Conservation (phyloP, 2,113 vertebrate species). For the Columba livia region DNA sequence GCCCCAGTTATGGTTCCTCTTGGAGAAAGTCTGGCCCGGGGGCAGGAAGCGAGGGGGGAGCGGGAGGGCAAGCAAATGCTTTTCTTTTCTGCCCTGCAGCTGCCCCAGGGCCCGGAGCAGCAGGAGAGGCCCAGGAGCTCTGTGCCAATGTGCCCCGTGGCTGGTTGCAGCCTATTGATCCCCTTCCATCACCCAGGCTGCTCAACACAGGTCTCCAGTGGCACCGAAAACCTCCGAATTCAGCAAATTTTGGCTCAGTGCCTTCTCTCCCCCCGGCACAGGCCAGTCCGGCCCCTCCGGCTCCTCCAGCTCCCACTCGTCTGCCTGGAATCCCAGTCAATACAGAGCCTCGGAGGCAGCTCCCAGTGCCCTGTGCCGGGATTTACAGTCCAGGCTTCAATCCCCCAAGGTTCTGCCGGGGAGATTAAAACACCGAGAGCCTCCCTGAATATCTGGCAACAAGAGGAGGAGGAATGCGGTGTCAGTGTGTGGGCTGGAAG, state of each 20-base stretch:
- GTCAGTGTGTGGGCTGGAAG: constrained; percentile 32
- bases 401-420: not conserved
- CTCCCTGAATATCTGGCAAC: constrained; percentile 14
- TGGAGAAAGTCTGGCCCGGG: not conserved
- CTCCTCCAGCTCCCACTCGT: not conserved
- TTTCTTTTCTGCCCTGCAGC: not conserved
- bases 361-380: not conserved
- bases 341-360: not conserved
- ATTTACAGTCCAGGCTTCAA: not conserved
- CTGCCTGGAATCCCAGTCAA: not conserved
- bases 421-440: constrained; percentile 9
- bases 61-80: not conserved
- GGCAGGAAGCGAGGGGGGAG: not conserved
- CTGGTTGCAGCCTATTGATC: not conserved
- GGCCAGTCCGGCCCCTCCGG: not conserved
- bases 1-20: not conserved
- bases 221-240: not conserved
- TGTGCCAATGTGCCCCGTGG: not conserved
- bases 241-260: not conserved
- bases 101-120: not conserved
- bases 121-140: not conserved
- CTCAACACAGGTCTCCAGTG: not conserved
- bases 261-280: not conserved
- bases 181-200: not conserved
- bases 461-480: constrained; percentile 24